Conservation (phyloP, 1,140 invertebrate genomes). For the Galleria mellonella region DNA sequence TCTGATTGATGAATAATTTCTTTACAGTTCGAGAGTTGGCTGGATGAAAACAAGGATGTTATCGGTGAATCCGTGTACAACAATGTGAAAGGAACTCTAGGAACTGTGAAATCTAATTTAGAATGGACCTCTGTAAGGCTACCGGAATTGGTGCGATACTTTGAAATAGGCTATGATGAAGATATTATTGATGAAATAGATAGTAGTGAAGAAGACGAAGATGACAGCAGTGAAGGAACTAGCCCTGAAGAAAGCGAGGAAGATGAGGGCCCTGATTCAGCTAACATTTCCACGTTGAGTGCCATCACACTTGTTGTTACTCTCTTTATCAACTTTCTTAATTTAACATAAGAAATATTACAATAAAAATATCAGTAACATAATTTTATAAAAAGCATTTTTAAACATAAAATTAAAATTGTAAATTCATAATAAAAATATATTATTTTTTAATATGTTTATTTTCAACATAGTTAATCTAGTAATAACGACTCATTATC, state of each 20-base stretch:
- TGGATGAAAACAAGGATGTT: conserved; percentile 23
- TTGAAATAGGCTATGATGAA: conserved; percentile 46
- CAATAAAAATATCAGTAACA: too few species aligned
- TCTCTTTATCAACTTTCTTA: conserved; percentile 22
- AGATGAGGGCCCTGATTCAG: conserved; percentile 12
- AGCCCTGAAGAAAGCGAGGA: background rate
- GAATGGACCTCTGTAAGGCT: conserved; percentile 32
- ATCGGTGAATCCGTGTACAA: conserved; percentile 33
- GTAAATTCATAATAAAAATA: too few species aligned
- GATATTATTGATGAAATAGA: conserved; percentile 27
- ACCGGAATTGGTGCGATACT: conserved; percentile 34
- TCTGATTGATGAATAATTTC: background rate
- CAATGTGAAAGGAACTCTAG: conserved; percentile 22
- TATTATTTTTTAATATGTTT: too few species aligned
- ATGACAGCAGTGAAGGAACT: conserved; percentile 1
- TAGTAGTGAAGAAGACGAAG: background rate
- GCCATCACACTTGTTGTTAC: conserved; percentile 25
- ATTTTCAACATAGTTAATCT: too few species aligned
- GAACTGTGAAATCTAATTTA: conserved; percentile 27
- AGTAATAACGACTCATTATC: too few species aligned
- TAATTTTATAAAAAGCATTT: too few species aligned
- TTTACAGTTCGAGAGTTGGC: conserved; percentile 41
- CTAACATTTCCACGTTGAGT: conserved; percentile 33
- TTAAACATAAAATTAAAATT: too few species aligned
- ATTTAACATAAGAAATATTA: too few species aligned